Evolutionary conservation across 2,113 vertebrate genomes (phyloP), one percentile per base, ranked within the genome.

Genomic region (Sinosuthora webbiana): DNA sequence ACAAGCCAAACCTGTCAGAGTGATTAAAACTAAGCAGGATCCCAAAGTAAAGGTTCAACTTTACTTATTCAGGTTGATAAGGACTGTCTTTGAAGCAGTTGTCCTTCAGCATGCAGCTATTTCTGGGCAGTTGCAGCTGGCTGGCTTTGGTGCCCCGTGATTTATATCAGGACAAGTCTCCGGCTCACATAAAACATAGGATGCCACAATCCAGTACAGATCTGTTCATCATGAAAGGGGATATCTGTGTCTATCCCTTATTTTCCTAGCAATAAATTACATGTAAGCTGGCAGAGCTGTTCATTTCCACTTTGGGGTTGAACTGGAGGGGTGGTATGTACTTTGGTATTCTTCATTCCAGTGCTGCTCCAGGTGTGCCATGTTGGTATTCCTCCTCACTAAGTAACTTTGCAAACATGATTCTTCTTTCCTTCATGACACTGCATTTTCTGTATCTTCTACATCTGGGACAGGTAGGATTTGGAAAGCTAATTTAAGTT

Each of bases 11-110:
- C 47, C 60, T 85, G 74, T 89, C 89, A 73, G 50, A 84, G 53
- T 83, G 84, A 94, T 77, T 94, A 90, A 94, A 95, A 85, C 78
- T 93, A 87, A 96, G 80, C 70, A 87, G 70, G 31, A 90, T 76
- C 78, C 63, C 55, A 28, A 69, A 93, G 84, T 83, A 79, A 85
- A 90, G 73, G 90, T 77, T n/a, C n/a, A n/a, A n/a, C n/a, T n/a
- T n/a, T n/a, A n/a, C n/a, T n/a, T n/a, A n/a, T n/a, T 95, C 7
- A 23, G n/a, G 57, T 87, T 85, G 81, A 95, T 85, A 95, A 96
- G 60, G 56, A 41, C 44, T 75, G 86, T 60, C 83, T 92, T 89
- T 92, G 95, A 91, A 92, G 79, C 57, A 60, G 75, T 59, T 88
- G 91, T 94, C 95, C 92, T 93, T 94, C 89, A 77, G 45, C 1